A percentile compares a stretch with the other conserved stretches of the same genome.
Conservation (phyloP, 2,797 vertebrate species). For the Erithacus rubecula region DNA sequence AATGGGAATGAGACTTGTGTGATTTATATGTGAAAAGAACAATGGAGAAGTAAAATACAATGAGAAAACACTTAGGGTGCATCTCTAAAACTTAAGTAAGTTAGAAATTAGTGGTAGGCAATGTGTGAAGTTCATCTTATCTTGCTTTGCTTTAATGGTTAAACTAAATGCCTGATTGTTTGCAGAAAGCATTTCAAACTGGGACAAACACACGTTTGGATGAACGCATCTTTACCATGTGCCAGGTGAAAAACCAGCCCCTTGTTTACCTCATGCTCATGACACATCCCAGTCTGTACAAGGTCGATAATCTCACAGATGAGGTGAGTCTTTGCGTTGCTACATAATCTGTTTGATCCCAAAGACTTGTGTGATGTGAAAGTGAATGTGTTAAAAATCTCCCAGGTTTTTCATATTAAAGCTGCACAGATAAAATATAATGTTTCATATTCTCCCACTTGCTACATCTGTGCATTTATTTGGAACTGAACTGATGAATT, state of each 20-base stretch:
- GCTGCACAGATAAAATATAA: not conserved
- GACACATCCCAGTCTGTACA: constrained; percentile 92
- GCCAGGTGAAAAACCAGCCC: constrained; percentile 94
- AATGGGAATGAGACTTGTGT: not conserved
- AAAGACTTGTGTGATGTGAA: not conserved
- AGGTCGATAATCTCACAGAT: constrained; percentile 87
- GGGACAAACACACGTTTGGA: constrained; percentile 88
- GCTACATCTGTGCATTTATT: not conserved
- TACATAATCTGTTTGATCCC: not conserved
- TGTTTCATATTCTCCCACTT: not conserved
- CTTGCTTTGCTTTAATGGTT: not conserved
- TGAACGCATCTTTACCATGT: constrained; percentile 93
- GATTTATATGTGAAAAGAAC: not conserved
- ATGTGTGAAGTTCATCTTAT: not conserved
- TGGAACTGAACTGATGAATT: not conserved
- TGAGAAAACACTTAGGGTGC: not conserved
- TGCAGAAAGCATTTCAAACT: constrained; percentile 92
- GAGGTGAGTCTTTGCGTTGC: constrained; percentile 78
- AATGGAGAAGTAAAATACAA: not conserved
- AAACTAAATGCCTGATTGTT: not conserved
- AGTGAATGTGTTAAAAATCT: not conserved
- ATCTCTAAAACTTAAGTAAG: not conserved
- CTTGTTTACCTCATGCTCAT: constrained; percentile 89
- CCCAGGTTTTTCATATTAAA: not conserved
- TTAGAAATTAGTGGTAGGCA: not conserved